These are phyloP conservation scores for Auanema sp. DNA, from an alignment of 2,888 invertebrate species.

Conservation along the genomic window DNA sequence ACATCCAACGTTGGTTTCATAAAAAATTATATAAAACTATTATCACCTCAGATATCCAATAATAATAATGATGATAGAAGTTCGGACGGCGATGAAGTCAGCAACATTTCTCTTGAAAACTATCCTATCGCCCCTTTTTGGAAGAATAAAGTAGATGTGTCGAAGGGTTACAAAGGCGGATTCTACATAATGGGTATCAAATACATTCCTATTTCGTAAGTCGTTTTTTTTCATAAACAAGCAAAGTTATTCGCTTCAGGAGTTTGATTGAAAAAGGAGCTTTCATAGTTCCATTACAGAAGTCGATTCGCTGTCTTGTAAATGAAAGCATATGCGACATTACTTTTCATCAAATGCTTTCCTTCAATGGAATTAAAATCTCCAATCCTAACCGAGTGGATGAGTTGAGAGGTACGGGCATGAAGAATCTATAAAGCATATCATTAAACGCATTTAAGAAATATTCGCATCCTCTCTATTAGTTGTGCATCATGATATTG, in stretches of 20 bases:
- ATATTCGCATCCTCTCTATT: constrained; percentile 5
- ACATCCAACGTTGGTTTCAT: no score
- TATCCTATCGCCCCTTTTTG: constrained; percentile 12
- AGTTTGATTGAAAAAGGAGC: constrained; percentile 2
- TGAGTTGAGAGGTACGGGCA: constrained; percentile 9
- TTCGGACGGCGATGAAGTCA: no score
- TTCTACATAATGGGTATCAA: constrained; percentile 11
- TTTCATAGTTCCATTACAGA: constrained; percentile 5
- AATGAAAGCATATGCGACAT: constrained; percentile 2
- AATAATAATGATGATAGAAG: not conserved
- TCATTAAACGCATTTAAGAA: no score
- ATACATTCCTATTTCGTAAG: constrained; percentile 9
- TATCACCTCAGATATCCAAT: not conserved
- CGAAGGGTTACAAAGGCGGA: constrained; percentile 9
- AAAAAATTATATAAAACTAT: no score
- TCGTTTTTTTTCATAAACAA: not conserved
- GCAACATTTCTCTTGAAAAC: not conserved
- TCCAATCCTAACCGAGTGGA: not conserved
- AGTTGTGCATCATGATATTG: constrained; percentile 12
- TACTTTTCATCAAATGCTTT: constrained; percentile 11
- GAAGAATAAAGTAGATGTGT: constrained; percentile 9
- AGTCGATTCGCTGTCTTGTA: constrained; percentile 8
- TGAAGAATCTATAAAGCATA: no score
- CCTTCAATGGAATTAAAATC: constrained; percentile 16
- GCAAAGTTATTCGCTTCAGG: constrained; percentile 8